Conservation (phyloP, 2,888 invertebrate species). For the Isoperla grammatica region DNA sequence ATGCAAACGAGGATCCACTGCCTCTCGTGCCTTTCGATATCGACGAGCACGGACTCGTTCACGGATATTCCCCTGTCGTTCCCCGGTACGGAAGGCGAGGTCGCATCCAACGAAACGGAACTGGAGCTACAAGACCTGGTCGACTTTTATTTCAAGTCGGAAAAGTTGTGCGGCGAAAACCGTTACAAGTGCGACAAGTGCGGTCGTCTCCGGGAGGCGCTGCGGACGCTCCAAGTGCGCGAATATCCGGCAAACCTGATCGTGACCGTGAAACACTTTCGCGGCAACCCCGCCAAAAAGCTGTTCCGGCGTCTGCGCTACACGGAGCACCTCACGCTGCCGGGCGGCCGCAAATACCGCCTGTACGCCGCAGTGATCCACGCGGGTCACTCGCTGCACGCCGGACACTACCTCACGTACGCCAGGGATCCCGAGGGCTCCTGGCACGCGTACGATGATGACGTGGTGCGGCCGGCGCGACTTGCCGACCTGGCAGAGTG, state of each 20-base stretch:
- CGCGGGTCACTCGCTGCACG: slow-evolving; percentile 73
- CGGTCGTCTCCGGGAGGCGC: slow-evolving; percentile 67
- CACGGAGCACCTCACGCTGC: slow-evolving; percentile 50
- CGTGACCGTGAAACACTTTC: slow-evolving; percentile 74
- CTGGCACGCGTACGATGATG: slow-evolving; percentile 82
- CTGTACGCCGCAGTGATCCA: slow-evolving; percentile 82
- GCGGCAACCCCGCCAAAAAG: slow-evolving; percentile 71
- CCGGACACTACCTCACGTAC: slow-evolving; percentile 83
- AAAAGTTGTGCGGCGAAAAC: slow-evolving; percentile 73
- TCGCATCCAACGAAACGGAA: background rate
- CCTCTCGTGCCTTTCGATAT: slow-evolving; percentile 62
- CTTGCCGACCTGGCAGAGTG: slow-evolving; percentile 57
- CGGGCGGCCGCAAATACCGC: slow-evolving; percentile 48
- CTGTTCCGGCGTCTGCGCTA: slow-evolving; percentile 62
- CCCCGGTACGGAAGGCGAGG: slow-evolving; percentile 42
- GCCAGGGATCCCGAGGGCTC: slow-evolving; percentile 58
- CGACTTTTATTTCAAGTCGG: slow-evolving; percentile 70
- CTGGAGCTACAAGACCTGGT: slow-evolving; percentile 63
- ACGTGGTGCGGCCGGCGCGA: slow-evolving; percentile 54
- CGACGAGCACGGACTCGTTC: slow-evolving; percentile 70
- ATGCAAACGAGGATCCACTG: slow-evolving; percentile 70
- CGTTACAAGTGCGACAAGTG: slow-evolving; percentile 77
- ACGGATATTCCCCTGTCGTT: slow-evolving; percentile 74
- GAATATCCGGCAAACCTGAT: slow-evolving; percentile 72
- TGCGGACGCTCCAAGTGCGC: slow-evolving; percentile 61